These are phyloP conservation scores for Patiria pectinifera DNA, from an alignment of 53 echinoderm and acorn worm species.

Conservation along the genomic window DNA sequence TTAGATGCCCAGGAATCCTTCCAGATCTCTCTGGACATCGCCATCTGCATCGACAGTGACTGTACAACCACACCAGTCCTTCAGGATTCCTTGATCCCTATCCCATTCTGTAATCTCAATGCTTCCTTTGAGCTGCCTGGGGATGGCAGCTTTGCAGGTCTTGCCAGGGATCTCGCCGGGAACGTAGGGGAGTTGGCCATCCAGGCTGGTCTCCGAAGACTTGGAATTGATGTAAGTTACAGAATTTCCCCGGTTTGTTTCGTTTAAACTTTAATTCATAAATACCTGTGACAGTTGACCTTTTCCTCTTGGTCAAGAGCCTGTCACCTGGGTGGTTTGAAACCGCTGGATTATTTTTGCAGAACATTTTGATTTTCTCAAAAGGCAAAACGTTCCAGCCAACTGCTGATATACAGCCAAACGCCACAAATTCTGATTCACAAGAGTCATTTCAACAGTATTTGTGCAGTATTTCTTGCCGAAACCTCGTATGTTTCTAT, in stretches of 20 bases:
- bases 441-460: too few relatives aligned
- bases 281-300: too few relatives aligned
- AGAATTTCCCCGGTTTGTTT: background rate
- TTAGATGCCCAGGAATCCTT: constrained; percentile 42
- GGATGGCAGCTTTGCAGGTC: constrained; percentile 34
- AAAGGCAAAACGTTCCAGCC: too few relatives aligned
- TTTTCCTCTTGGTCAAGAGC: too few relatives aligned
- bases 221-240: constrained; percentile 59
- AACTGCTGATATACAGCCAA: too few relatives aligned
- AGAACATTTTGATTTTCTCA: too few relatives aligned
- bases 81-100: constrained; percentile 31
- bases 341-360: too few relatives aligned
- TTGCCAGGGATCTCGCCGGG: constrained; percentile 22
- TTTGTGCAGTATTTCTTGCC: too few relatives aligned
- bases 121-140: constrained; percentile 32
- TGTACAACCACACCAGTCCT: constrained; percentile 27
- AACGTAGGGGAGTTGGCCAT: constrained; percentile 49
- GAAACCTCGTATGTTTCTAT: too few relatives aligned
- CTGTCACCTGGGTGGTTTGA: too few relatives aligned
- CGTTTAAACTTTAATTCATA: background rate
- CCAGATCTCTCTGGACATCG: constrained; percentile 22
- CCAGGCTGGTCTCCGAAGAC: constrained; percentile 49
- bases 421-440: too few relatives aligned
- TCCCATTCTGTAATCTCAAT: constrained; percentile 54
- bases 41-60: constrained; percentile 34